These are phyloP conservation scores for Amblyornis subalaris DNA, from an alignment of 2,113 vertebrate species.

Conservation along the genomic window DNA sequence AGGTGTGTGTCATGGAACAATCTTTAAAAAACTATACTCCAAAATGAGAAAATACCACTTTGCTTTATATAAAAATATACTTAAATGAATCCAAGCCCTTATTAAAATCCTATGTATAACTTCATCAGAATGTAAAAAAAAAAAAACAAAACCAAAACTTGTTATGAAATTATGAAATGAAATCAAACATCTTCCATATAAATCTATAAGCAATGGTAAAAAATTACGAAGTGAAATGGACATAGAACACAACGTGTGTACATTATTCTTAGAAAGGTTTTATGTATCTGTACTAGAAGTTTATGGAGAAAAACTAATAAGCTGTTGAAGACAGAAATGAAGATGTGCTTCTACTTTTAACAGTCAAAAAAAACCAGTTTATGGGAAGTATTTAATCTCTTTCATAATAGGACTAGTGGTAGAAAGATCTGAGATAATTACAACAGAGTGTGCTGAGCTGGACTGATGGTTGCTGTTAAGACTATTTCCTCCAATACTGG, in stretches of 20 bases:
- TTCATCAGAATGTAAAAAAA: background rate
- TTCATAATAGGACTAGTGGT: background rate
- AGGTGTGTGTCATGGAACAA: background rate
- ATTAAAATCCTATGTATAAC: background rate
- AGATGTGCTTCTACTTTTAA: slow-evolving; percentile 17
- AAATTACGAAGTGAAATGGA: background rate
- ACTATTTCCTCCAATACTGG: slow-evolving; percentile 9
- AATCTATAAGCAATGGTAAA: background rate
- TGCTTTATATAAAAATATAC: background rate
- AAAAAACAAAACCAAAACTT: background rate
- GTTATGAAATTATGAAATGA: background rate
- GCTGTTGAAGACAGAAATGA: background rate
- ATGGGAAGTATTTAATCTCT: slow-evolving; percentile 7
- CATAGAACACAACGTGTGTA: background rate
- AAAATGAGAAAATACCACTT: background rate
- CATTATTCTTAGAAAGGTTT: background rate
- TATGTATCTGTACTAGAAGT: background rate
- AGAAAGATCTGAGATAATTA: slow-evolving; percentile 43
- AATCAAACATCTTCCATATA: background rate
- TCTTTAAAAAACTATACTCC: background rate
- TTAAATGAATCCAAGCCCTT: background rate
- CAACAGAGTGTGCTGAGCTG: slow-evolving; percentile 1
- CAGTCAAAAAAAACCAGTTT: background rate
- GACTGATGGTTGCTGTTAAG: slow-evolving; percentile 34
- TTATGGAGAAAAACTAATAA: background rate